These are phyloP conservation scores for Gasterosteus nipponicus DNA, from an alignment of 2,113 vertebrate species.

Conservation along the genomic window DNA sequence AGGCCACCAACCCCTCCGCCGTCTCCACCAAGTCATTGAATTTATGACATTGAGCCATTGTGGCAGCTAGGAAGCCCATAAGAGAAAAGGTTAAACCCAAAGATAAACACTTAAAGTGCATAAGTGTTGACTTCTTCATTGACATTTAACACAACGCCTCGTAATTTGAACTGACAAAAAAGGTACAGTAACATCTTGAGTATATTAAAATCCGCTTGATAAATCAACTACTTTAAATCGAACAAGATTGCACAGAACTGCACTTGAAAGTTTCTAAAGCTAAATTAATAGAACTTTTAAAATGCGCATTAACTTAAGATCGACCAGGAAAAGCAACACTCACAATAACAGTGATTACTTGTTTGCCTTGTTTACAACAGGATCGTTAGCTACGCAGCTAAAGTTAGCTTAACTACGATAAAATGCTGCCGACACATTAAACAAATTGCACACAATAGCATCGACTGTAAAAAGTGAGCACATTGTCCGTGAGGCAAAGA, in stretches of 20 bases:
- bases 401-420: neutral
- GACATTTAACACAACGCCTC: neutral
- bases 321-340: neutral
- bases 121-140: neutral
- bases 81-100: neutral
- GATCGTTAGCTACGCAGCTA: neutral
- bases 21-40: slow-evolving; percentile 75
- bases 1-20: slow-evolving; percentile 53
- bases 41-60: slow-evolving; percentile 61
- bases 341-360: neutral
- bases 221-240: neutral
- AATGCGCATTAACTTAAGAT: neutral
- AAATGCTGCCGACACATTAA: neutral
- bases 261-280: neutral
- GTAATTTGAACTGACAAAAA: neutral
- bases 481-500: neutral
- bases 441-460: rapidly evolving
- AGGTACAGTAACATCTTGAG: neutral
- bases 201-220: neutral
- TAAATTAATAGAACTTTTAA: too few species aligned
- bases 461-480: too few species aligned
- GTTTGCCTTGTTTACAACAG: slow-evolving; percentile 9
- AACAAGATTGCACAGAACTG: neutral
- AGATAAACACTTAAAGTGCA: neutral
- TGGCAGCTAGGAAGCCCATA: neutral